phyloP scores from a whole-genome alignment of 2,888 invertebrate genomes.

The Neoitamus cyanurus region DNA sequence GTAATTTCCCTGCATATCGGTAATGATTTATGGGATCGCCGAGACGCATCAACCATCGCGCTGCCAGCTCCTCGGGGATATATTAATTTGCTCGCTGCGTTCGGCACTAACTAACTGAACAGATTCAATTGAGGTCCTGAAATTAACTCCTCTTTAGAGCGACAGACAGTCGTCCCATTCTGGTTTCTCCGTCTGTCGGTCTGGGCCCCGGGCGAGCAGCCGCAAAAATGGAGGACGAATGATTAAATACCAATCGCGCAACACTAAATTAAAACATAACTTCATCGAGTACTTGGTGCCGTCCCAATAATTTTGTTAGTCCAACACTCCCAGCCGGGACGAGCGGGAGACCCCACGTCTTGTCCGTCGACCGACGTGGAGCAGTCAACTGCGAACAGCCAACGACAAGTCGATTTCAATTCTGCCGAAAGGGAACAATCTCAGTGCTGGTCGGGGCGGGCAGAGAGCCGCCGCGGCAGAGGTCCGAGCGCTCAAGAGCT shows the following conservation, averaged over 20 bases:
- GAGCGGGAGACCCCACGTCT: conserved; percentile 51
- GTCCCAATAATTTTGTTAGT: conserved; percentile 41
- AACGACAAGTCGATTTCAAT: conserved; percentile 49
- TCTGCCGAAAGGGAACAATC: conserved; percentile 37
- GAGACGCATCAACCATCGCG: background rate
- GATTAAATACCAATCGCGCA: conserved; percentile 49
- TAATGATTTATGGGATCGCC: background rate
- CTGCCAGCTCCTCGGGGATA: background rate
- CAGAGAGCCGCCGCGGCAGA: background rate
- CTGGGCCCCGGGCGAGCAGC: background rate
- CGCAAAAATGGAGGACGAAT: conserved; percentile 34
- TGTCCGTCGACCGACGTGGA: conserved; percentile 38
- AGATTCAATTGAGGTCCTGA: conserved; percentile 26
- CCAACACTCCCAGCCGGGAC: conserved; percentile 23
- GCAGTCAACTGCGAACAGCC: conserved; percentile 10
- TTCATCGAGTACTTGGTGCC: conserved; percentile 37
- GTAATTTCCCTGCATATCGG: background rate
- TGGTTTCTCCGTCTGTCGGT: background rate
- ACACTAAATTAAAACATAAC: conserved; percentile 50
- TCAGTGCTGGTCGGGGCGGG: background rate
- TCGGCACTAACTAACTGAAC: conserved; percentile 25
- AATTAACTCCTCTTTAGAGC: conserved; percentile 38
- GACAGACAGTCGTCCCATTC: background rate
- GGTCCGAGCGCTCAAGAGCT: conserved; percentile 47
- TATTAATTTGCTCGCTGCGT: background rate